Evolutionary conservation across 2,113 vertebrate species (phyloP), one percentile per base, ranked within the genome.

Genomic region (Aleadryas rufinucha): DNA sequence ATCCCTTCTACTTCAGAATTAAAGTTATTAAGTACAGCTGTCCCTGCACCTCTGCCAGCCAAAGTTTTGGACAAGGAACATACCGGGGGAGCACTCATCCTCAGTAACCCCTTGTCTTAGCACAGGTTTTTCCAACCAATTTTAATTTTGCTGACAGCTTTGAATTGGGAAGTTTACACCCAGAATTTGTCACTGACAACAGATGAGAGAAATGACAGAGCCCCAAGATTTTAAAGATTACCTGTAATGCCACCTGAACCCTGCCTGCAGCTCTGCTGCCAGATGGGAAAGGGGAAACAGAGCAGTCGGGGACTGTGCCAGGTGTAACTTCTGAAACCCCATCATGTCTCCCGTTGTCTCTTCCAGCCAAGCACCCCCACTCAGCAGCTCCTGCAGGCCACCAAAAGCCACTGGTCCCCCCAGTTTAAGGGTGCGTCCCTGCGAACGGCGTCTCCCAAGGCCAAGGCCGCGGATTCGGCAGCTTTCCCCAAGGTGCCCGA

Each of bases 321-420:
- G 39, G 13, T 1, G 4, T 7, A 3, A 6, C 61, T 39, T 2
- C 31, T 14, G 41, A 56, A 8, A 3, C 0, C 20, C 23, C 35
- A 2, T 3, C 26, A 0, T 3, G 0, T 45, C 53, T 59, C 31
- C 56, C 54, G 64, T 70, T 90, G 96, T 97, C 60, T 89, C 93
- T 93, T 95, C 42, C 97, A 99, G 99, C 98, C 98, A 6, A 99
- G 99, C 97, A 94, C 97, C 19, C 97, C 97, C 0, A 98, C 99
- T 13, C 98, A 97, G 97, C 98, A 99, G 89, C 98, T 99, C 69
- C 97, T 99, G 41, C 99, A 99, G 89, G 98, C 95, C 97, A 96
- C 97, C 97, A 97, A 95, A 95, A 94, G 91, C 96, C 97, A 23
- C 78, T 97, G 94, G 93, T 96, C 96, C n/a, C 92, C 95, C 0